Evolutionary conservation across 2,888 invertebrate genomes (phyloP).

Genomic region (Hirudinaria manillensis): DNA sequence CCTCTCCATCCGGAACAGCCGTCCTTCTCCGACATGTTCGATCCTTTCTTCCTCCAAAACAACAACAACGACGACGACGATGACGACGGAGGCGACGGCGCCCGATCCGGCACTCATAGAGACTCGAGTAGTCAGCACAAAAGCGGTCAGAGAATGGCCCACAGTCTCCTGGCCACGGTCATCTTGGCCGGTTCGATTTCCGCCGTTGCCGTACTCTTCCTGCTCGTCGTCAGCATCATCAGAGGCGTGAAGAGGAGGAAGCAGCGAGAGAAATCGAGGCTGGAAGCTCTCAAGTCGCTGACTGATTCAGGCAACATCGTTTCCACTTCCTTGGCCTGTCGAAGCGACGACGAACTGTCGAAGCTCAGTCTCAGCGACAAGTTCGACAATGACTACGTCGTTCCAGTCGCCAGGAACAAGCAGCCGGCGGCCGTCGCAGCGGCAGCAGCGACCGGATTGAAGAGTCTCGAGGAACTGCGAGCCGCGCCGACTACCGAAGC

Average conservation of each 20-base stretch:
- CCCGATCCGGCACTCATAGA: background rate
- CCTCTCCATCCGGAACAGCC: background rate
- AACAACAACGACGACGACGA: background rate
- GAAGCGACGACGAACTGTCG: background rate
- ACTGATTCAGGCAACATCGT: background rate
- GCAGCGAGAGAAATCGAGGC: background rate
- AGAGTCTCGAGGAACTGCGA: too few species aligned
- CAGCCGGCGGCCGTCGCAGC: background rate
- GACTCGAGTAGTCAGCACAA: background rate
- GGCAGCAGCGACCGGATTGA: too few species aligned
- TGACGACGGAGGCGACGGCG: slow-evolving; percentile 8
- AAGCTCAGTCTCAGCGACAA: slow-evolving; percentile 6
- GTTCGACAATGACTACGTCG: slow-evolving; percentile 7
- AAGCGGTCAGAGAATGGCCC: slow-evolving; percentile 1
- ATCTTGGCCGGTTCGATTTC: background rate
- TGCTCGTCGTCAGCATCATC: slow-evolving; percentile 4
- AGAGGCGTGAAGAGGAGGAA: background rate
- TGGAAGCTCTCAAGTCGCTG: slow-evolving; percentile 7
- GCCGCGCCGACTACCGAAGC: background rate
- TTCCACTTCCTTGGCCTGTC: background rate
- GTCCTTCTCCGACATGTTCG: slow-evolving; percentile 12
- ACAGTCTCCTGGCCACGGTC: slow-evolving; percentile 19
- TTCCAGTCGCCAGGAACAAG: background rate
- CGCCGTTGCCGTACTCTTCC: slow-evolving; percentile 10
- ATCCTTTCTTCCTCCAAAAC: slow-evolving; percentile 12